Evolutionary conservation across 2,888 invertebrate species (phyloP), one percentile per base, ranked within the genome.

Genomic region (Thelaira solivaga): DNA sequence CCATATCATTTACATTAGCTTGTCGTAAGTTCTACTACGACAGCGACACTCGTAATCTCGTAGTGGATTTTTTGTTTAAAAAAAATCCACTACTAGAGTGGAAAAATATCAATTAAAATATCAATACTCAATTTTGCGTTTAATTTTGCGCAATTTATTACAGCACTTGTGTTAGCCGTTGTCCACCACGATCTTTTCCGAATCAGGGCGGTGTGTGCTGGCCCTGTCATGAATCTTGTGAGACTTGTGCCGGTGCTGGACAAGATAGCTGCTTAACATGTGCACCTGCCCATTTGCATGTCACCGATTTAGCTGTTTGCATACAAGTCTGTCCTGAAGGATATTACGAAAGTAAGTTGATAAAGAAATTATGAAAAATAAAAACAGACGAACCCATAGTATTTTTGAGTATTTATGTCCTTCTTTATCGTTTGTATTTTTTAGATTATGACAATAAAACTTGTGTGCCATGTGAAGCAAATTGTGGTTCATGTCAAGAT

Each of bases 151-250:
- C n/a, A n/a, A n/a, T n/a, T n/a, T n/a, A 0, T 80, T 77, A 69
- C 89, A 96, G 96, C 85, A 93, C 94, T 20, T 96, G 96, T 87
- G 94, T 96, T 2, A 94, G 94, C 80, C 92, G 93, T 55, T 96
- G 96, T 86, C 96, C 96, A 6, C 95, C 95, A 11, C 91, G 95
- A 82, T 96, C 95, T 84, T 96, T 93, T 84, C 93, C 94, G 0
- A 95, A 95, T 85, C 93, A 94, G 83, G 94, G 93, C 43, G 94
- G 93, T 45, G 92, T 93, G 20, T 97, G 96, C 84, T 94, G 94
- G 92, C 94, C 94, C 0, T 97, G 97, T 84, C 96, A 96, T 85
- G 95, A 96, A 85, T 95, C 95, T 11, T 97, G 97, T 85, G 94
- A 95, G 86, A 96, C 95, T 13, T 97, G 97, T 84, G 95, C 94